Conservation (phyloP, 2,113 vertebrate genomes). For the Microtus oregoni region DNA sequence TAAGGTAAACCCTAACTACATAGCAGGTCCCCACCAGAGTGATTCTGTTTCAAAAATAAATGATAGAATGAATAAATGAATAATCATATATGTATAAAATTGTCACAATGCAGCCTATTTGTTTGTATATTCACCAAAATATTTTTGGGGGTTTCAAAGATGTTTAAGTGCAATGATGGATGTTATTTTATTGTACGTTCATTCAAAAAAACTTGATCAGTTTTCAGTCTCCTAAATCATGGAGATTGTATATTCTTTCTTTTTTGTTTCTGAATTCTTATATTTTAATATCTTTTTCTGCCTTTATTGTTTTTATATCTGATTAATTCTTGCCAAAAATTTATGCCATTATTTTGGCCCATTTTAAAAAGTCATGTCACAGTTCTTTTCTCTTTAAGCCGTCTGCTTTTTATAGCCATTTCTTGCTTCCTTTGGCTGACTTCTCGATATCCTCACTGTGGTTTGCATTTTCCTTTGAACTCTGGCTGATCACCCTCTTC, state of each 20-base stretch:
- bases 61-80: not conserved
- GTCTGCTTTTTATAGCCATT: constrained; percentile 78
- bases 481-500: not conserved
- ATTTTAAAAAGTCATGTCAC: constrained; percentile 41
- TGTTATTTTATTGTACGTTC: not conserved
- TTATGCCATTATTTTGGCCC: constrained; percentile 54
- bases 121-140: not conserved
- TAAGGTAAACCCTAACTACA: not conserved
- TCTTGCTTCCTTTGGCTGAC: constrained; percentile 80
- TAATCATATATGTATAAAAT: not conserved
- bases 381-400: constrained; percentile 69
- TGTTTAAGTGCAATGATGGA: not conserved
- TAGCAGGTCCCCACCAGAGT: not conserved
- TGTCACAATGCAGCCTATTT: not conserved
- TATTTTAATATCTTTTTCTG: constrained; percentile 1
- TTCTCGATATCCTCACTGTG: constrained; percentile 65
- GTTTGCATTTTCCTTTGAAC: not conserved
- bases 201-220: not conserved
- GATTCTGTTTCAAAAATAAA: not conserved
- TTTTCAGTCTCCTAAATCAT: not conserved
- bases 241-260: not conserved
- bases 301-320: constrained; percentile 55
- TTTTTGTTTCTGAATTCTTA: not conserved
- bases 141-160: not conserved
- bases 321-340: constrained; percentile 54